phyloP scores from a whole-genome alignment of 64 coral and sea anemone species.

The Orbicella faveolata region DNA sequence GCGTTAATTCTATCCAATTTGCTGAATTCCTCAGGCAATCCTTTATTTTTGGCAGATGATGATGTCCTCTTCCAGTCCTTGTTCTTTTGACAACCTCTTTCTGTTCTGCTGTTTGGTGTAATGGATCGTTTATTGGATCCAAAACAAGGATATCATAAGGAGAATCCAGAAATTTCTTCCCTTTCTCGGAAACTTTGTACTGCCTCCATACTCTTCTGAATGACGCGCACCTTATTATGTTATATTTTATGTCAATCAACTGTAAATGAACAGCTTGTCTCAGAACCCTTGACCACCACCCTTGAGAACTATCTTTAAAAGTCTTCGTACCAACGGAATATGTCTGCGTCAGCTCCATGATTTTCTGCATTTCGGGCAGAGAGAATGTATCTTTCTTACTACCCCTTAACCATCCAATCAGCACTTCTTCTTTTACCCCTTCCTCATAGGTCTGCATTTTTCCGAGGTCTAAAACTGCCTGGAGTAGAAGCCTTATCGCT shows the following conservation, averaged over 20 bases:
- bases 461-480: conserved; percentile 30
- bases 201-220: conserved; percentile 28
- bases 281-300: conserved; percentile 31
- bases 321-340: conserved; percentile 16
- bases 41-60: conserved; percentile 46
- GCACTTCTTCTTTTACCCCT: conserved; percentile 37
- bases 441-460: not conserved
- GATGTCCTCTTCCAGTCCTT: conserved; percentile 9
- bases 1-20: conserved; percentile 17
- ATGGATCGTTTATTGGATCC: conserved; percentile 11
- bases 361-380: conserved; percentile 1
- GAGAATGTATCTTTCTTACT: conserved; percentile 34
- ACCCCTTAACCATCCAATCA: conserved; percentile 51
- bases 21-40: conserved; percentile 6
- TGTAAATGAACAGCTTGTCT: conserved; percentile 26
- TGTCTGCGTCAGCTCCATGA: conserved; percentile 8
- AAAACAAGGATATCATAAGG: conserved; percentile 36
- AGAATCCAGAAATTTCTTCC: not conserved
- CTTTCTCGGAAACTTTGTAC: conserved; percentile 10
- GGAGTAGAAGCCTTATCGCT: not conserved
- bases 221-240: conserved; percentile 4
- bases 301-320: not conserved
- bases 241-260: conserved; percentile 17
- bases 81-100: not conserved
- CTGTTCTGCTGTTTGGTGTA: not conserved